Base-by-base conservation (phyloP, 2,113 vertebrate species). In the Hippocampus comes region DNA sequence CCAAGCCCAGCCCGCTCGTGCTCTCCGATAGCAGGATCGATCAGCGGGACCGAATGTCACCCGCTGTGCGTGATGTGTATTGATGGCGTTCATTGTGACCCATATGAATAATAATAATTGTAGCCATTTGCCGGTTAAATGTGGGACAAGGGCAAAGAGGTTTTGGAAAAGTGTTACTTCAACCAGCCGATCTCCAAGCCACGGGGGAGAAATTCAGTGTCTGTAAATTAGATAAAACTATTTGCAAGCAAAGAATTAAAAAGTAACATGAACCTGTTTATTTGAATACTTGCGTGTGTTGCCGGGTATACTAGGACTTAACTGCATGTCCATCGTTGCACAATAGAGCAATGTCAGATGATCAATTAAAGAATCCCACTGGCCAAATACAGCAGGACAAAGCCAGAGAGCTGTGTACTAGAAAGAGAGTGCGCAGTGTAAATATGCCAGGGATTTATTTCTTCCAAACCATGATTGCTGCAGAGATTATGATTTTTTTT, bases 41-140 rank as follows among this genome's bases (percentile, higher is more conserved):
- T 23, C 74, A 9, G 77, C 17, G 66, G 65, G 78, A 72, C 41
- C 25, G 48, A 70, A 15, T 30, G 68, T 71, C 77, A 70, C 61
- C 60, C 6, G 41, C 4, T 34, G 14, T 41, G 60, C 6, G 67
- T 76, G 83, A 79, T 84, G 75, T 6, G 56, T 83, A 87, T 89
- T 82, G 89, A 87, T 74, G 51, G 76, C 53, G 61, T 68, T 69
- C n/a, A 74, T 80, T 72, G 56, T 88, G 87, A 90, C 85, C 87
- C 82, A 88, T 63, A 87, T 90, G 71, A 64, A 72, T 6, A 61
- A 27, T 42, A 14, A 68, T 74, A 73, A 70, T 61, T 34, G 71
- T 68, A 56, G 65, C 27, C 41, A 65, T 57, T 55, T 73, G 67
- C 76, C 1, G 66, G 73, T 61, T 61, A 53, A 49, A 74, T 72